Base-by-base conservation (phyloP, 37 sponge, comb jelly and placozoan genomes). In the Cliona cf. orientalis region DNA sequence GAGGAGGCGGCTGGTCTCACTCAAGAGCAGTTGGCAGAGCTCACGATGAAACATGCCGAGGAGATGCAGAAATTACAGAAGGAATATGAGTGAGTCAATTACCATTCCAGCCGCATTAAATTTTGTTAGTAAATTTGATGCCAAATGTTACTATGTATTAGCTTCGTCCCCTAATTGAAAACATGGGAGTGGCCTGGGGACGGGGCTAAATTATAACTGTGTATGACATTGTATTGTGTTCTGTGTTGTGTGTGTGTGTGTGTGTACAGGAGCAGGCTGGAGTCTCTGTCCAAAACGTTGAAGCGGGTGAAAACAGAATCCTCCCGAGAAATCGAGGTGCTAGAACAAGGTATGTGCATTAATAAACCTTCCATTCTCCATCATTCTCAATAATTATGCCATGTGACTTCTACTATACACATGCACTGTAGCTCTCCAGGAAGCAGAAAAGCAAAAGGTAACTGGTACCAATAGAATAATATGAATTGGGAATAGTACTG, bases 71-170 rank as follows among this genome's bases (percentile, higher is more conserved):
- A 69, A 25, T 38, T 94, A 29, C 92, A 91, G 65, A 66, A 72
- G 37, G 77, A 94, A 66, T 87, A 91, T 55, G 92, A 84, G 95
- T 94, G 56, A 66, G 87, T 70, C 5, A 22, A 38, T 77, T 12
- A 38, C 31, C 7, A 22, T 17, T 34, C 3, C 7, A 28, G 43
- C 38, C 79, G 26, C n/a, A 37, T 33, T n/a, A n/a, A n/a, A n/a
- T n/a, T n/a, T n/a, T n/a, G n/a, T n/a, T n/a, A n/a, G n/a, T n/a
- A n/a, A n/a, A n/a, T n/a, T n/a, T n/a, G n/a, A n/a, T n/a, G n/a
- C n/a, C n/a, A n/a, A n/a, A n/a, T n/a, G n/a, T n/a, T n/a, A n/a
- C n/a, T n/a, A n/a, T n/a, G n/a, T n/a, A n/a, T n/a, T n/a, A n/a
- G n/a, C n/a, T n/a, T n/a, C n/a, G n/a, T n/a, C n/a, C n/a, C n/a